Evolutionary conservation across 2,888 invertebrate genomes (phyloP), one percentile per base, ranked within the genome.

Genomic region (Sesia bembeciformis): DNA sequence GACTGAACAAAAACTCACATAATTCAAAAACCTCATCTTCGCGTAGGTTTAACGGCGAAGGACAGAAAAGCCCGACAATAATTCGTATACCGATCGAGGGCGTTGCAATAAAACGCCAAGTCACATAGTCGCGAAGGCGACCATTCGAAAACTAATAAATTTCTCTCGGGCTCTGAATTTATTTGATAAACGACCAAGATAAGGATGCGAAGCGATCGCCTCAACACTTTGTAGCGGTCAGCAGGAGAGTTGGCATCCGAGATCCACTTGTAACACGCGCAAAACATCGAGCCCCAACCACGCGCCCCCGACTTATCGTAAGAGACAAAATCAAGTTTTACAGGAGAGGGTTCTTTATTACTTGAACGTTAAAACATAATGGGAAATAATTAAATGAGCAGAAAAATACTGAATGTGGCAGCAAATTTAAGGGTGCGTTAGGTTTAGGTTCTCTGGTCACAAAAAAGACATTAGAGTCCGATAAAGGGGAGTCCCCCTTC

Each of bases 81-180:
- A 78, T 78, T 77, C 72, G 68, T 73, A 70, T 67, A 65, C 59
- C 74, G 63, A 70, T 70, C 67, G 60, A 51, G 52, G 64, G 70
- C 61, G 58, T 68, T 71, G 75, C 78, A 79, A 78, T 82, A 83
- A 74, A 79, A 71, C 60, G 66, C 68, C 66, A 71, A 76, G 73
- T 76, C 75, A 68, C 75, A 66, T 66, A 75, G 75, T 72, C 69
- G 76, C 68, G 69, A 68, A 75, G 72, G 74, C 78, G 81, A 74
- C 79, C 77, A 81, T 82, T 83, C 76, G 79, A 78, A 80, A 81
- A 77, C 79, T 80, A 81, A 83, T 85, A 85, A 83, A 84, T 84
- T 83, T 80, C 72, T 70, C 69, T 74, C 74, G 78, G 76, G 73
- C 77, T 77, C 74, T 77, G 84, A 84, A 81, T 85, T 84, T 84